phyloP scores from a whole-genome alignment of 2,113 vertebrate species.

The Larimichthys crocea region DNA sequence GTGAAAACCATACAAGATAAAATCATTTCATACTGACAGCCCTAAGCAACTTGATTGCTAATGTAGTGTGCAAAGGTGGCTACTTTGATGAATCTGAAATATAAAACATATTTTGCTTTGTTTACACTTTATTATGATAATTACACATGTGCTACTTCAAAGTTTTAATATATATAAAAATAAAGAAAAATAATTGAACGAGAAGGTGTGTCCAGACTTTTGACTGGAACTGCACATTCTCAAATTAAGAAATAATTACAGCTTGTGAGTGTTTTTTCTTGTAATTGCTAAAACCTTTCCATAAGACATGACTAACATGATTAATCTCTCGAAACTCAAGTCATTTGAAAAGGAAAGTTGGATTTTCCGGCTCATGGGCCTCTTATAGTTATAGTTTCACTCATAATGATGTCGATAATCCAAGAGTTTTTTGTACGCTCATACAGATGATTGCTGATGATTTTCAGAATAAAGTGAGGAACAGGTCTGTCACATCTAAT shows the following conservation, averaged over 20 bases:
- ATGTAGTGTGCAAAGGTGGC: neutral
- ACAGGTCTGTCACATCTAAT: neutral
- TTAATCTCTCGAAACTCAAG: neutral
- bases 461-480: neutral
- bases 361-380: constrained; percentile 1
- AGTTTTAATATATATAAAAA: no score
- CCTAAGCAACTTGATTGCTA: neutral
- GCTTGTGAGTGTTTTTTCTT: neutral
- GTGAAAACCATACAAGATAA: neutral
- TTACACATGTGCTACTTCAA: no score
- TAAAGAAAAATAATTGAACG: no score
- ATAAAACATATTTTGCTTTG: no score
- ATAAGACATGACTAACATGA: neutral
- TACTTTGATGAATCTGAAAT: no score
- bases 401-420: neutral
- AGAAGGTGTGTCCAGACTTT: no score
- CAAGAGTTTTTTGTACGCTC: neutral
- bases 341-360: neutral
- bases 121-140: no score
- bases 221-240: neutral
- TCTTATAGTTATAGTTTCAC: neutral
- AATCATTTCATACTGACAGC: neutral
- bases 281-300: neutral
- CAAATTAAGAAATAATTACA: neutral
- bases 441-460: neutral